phyloP scores from a whole-genome alignment of 2,888 invertebrate genomes.

The Sphaerophoria rueppellii region DNA sequence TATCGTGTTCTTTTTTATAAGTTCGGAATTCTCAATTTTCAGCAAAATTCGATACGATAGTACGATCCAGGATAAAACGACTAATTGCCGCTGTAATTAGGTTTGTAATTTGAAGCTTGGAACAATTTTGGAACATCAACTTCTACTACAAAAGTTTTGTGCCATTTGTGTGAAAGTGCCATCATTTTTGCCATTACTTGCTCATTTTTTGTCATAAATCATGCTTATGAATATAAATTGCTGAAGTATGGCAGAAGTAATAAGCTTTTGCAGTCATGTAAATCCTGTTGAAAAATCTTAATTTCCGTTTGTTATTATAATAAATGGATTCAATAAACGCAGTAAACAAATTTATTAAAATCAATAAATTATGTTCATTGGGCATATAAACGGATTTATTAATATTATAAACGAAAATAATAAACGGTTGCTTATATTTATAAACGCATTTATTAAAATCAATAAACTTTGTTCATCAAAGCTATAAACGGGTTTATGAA shows the following conservation, averaged over 20 bases:
- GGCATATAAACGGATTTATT: too few relatives aligned
- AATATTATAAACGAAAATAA: too few relatives aligned
- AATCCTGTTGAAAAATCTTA: neutral
- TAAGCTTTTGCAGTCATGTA: slow-evolving; percentile 8
- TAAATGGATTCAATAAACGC: neutral
- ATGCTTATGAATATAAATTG: neutral
- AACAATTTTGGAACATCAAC: slow-evolving; percentile 6
- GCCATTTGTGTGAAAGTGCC: neutral
- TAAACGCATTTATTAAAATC: too few relatives aligned
- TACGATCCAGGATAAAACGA: neutral
- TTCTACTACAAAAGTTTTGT: slow-evolving; percentile 13
- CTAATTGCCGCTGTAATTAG: slow-evolving; percentile 6
- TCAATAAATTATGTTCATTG: slow-evolving; percentile 4
- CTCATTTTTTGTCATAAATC: slow-evolving; percentile 10
- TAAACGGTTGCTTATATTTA: too few relatives aligned
- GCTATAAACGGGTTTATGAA: too few relatives aligned
- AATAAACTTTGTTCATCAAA: too few relatives aligned
- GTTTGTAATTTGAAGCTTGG: slow-evolving; percentile 8
- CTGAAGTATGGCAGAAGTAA: slow-evolving; percentile 8
- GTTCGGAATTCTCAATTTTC: too few relatives aligned
- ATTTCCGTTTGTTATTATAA: too few relatives aligned
- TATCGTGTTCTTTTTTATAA: too few relatives aligned
- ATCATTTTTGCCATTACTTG: neutral
- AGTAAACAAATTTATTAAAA: neutral
- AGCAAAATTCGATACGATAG: too few relatives aligned